phyloP scores from a whole-genome alignment of 2,888 invertebrate species.

The Osmoderma eremita region DNA sequence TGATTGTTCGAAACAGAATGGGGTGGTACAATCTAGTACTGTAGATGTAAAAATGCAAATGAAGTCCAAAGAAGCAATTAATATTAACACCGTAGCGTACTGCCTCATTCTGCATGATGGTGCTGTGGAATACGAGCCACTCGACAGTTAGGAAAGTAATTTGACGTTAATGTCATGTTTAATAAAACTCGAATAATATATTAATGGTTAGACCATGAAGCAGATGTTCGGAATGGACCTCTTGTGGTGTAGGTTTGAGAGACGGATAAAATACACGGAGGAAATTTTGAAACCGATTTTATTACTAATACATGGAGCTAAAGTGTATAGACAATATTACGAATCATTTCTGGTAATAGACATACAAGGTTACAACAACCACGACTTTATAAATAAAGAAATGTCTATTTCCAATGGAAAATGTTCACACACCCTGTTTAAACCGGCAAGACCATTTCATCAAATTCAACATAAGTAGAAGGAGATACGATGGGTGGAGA shows the following conservation, averaged over 20 bases:
- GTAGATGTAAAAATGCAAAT: constrained; percentile 18
- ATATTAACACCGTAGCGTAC: background rate
- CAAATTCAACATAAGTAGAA: background rate
- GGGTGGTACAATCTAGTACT: background rate
- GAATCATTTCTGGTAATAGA: background rate
- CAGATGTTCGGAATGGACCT: background rate
- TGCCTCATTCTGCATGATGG: background rate
- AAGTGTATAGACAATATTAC: too few species aligned
- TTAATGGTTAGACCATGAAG: background rate
- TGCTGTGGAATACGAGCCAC: background rate
- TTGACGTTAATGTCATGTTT: background rate
- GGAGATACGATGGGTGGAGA: constrained; percentile 13
- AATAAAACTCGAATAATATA: background rate
- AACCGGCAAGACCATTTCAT: constrained; percentile 5
- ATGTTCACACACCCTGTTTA: background rate
- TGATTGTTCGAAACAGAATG: constrained; percentile 14
- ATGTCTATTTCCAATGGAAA: constrained; percentile 2
- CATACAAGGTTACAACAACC: background rate
- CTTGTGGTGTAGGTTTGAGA: background rate
- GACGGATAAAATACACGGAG: background rate
- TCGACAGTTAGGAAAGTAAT: background rate
- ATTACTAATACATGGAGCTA: background rate
- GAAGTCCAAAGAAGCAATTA: background rate
- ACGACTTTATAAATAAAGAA: background rate
- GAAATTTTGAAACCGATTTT: constrained; percentile 4